Evolutionary conservation across 1,140 invertebrate species (phyloP), one percentile per base, ranked within the genome.

Genomic region (Drosophila athabasca): DNA sequence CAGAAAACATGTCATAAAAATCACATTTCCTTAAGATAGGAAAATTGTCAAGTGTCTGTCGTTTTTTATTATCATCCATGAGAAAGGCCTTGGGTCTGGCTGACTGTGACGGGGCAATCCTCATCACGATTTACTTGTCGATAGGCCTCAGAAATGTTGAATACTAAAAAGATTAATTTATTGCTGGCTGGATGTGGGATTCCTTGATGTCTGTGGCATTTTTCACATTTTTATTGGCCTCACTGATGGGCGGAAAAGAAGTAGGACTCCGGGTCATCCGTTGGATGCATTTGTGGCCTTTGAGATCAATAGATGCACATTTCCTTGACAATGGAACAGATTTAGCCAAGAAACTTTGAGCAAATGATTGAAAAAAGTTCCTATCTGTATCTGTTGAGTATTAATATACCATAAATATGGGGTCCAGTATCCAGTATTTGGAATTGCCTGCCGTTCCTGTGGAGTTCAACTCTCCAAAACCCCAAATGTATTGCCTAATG

Each of bases 101-200:
- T 24, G 15, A 39, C 39, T 46, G 7, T 31, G 29, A 3, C 9
- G 9, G 45, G 65, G 44, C 50, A 69, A 69, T 69, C 51, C 51
- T 58, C 65, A 58, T 69, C 65, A 58, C 43, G 65, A 69, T 70
- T 70, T 69, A 9, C 64, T 43, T 58, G 67, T 70, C 67, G 67
- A 70, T 70, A 70, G 50, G 66, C 66, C 52, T 24, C 66, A 35
- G 66, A 65, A 65, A 69, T 70, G 65, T 58, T 70, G 65, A 69
- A 70, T 70, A 70, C 69, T 69, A 70, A 70, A 69, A 69, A 70
- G 65, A 70, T 70, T 70, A 70, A 70, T 70, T 70, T 70, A 70
- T 71, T 44, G 50, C 43, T 72, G 35, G 35, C 17, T 66, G 54
- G 22, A 29, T 15, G 22, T 26, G 15, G 64, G 39, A 41, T 53